Base-by-base conservation (phyloP, 2,888 invertebrate genomes). In the Conistra vaccinii region DNA sequence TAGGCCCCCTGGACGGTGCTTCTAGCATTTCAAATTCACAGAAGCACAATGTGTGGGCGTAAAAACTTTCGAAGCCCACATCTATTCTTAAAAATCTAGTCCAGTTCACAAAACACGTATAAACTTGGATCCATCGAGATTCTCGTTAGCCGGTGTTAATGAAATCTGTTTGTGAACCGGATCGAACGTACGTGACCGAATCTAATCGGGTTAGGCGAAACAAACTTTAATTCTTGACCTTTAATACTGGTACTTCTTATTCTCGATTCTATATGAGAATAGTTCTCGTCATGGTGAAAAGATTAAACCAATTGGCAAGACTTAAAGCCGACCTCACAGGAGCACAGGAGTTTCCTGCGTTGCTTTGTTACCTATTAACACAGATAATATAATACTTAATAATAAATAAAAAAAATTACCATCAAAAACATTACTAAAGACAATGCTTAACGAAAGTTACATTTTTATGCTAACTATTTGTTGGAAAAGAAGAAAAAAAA, bases 141-240 rank as follows among this genome's bases (percentile, higher is more conserved):
- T 83, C 80, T 80, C 63, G 82, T 80, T 78, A 78, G 71, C 29
- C 35, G 45, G 48, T 74, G 60, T 69, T 84, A 81, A 87, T 84
- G 79, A 76, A 80, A 79, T 85, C 72, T 68, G 74, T 63, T 67
- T 45, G 73, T 32, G 73, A 69, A 67, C 67, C 42, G 29, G 62
- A 78, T 69, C 71, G 76, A 39, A 29, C 63, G 69, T 26, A 86
- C 87, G 88, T 87, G 88, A 84, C 75, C 58, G 71, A 62, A 57
- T 35, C 63, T 67, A 78, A 87, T 84, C 70, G 55, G 60, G 62
- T 83, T 81, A 71, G 39, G 26, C 26, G 58, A 68, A 77, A 79
- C 61, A 53, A 66, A 66, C 48, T 69, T 69, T 26, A 39, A 14
- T 42, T 73, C 72, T 65, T 12, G 29, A 70, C 12, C 39, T 42